These are phyloP conservation scores for Trichonephila clavipes DNA, from an alignment of 1,140 invertebrate species.

Conservation along the genomic window DNA sequence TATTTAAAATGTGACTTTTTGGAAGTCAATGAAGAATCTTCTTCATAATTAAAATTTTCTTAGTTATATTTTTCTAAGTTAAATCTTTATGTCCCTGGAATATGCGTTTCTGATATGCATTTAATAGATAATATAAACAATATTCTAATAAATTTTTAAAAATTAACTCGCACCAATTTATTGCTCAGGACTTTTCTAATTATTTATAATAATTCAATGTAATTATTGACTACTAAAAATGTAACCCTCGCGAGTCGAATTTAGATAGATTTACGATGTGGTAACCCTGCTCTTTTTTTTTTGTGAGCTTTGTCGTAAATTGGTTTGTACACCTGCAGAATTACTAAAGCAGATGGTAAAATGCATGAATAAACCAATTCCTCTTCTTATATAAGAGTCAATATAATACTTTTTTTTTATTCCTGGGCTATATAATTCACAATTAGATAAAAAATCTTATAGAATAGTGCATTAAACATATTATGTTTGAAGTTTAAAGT, in stretches of 20 bases:
- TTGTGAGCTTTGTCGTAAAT: not conserved
- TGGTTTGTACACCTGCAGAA: not conserved
- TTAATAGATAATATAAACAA: too few relatives aligned
- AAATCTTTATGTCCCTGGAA: too few relatives aligned
- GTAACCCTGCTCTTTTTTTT: not conserved
- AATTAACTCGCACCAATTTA: too few relatives aligned
- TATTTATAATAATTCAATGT: too few relatives aligned
- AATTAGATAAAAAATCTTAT: conserved; percentile 14
- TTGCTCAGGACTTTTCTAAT: too few relatives aligned
- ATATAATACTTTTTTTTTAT: not conserved
- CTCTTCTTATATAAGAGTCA: not conserved
- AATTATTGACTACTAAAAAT: not conserved
- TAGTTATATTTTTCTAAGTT: too few relatives aligned
- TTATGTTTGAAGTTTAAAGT: not conserved
- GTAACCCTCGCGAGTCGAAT: not conserved
- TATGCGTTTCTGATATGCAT: too few relatives aligned
- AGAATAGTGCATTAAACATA: not conserved
- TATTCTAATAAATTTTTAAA: too few relatives aligned
- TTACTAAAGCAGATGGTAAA: not conserved
- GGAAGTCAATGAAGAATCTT: too few relatives aligned
- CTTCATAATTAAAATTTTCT: too few relatives aligned
- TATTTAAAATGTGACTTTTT: too few relatives aligned
- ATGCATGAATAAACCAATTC: conserved; percentile 21
- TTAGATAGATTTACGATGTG: not conserved
- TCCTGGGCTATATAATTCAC: not conserved